Evolutionary conservation across 2,888 invertebrate species (phyloP).

Genomic region (Torymus auratus): DNA sequence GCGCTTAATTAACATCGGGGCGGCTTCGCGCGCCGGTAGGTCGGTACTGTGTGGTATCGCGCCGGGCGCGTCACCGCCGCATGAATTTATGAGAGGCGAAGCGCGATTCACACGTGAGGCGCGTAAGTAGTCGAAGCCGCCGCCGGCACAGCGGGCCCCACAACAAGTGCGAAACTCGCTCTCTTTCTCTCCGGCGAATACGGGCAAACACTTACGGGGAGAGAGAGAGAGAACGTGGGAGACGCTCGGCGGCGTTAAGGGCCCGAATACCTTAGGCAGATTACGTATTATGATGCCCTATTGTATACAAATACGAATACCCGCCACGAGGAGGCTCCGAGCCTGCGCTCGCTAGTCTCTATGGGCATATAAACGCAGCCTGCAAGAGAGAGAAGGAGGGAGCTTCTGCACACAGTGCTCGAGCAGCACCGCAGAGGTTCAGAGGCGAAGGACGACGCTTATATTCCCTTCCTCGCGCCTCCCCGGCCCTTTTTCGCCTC

Average conservation of each 20-base stretch:
- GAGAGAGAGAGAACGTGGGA: constrained; percentile 67
- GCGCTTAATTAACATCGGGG: constrained; percentile 61
- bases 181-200: constrained; percentile 10
- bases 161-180: not conserved
- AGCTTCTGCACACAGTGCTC: not conserved
- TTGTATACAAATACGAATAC: constrained; percentile 74
- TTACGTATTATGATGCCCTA: constrained; percentile 75
- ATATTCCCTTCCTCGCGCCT: constrained; percentile 48
- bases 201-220: constrained; percentile 44
- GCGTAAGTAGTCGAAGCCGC: constrained; percentile 51
- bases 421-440: constrained; percentile 12
- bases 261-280: constrained; percentile 71
- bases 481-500: constrained; percentile 9
- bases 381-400: not conserved
- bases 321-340: constrained; percentile 61
- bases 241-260: constrained; percentile 63
- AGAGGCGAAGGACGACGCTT: constrained; percentile 47
- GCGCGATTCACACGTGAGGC: constrained; percentile 65
- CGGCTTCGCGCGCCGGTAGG: constrained; percentile 25
- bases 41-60: not conserved
- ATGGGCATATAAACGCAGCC: constrained; percentile 10
- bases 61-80: constrained; percentile 27
- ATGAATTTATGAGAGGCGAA: constrained; percentile 61
- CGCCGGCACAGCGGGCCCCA: not conserved
- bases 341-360: constrained; percentile 61